Base-by-base conservation (phyloP, 2,113 vertebrate genomes). In the Cranoglanis bouderius region DNA sequence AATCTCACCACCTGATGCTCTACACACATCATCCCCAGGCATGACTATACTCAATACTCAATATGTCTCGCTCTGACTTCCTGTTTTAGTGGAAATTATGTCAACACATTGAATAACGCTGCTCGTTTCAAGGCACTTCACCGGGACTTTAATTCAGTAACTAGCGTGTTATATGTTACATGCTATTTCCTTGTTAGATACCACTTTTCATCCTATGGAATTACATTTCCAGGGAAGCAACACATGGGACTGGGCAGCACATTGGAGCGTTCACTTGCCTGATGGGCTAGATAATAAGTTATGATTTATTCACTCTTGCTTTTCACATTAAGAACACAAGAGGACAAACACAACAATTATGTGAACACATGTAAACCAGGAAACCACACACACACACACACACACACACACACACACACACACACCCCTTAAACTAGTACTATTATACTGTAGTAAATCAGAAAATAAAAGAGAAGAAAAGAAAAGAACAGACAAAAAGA, bases 381-480 rank as follows among this genome's bases (percentile, higher is more conserved):
- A 9, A 75, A 24, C 18, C 38, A 75, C 67, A 18, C 2, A 72
- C 18, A 70, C 4, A 72, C 16, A 32, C 63, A 67, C n/a, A 14
- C 63, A 67, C 65, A 67, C 16, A 38, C 19, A 40, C 70, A 40
- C 19, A n/a, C n/a, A n/a, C n/a, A n/a, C n/a, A n/a, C n/a, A 49
- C 46, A 29, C 10, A n/a, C 43, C n/a, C 5, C 43, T n/a, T 78
- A 49, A 51, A 78, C 26, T 49, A n/a, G 2, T 13, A 78, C 24
- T 49, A 78, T 29, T 78, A 83, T 83, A 61, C 0, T 61, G 18
- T 61, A 43, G 40, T 32, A 84, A 29, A 85, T 13, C 4, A 53
- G 19, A 38, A 59, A 72, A 51, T 9, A 93, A 89, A 90, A 86
- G 91, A 91, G 24, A 90, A 87, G 16, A 82, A 84, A 38, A 55